Evolutionary conservation across 2,797 vertebrate genomes (phyloP), one percentile per base, ranked within the genome.

Genomic region (Gallinago solitaria): DNA sequence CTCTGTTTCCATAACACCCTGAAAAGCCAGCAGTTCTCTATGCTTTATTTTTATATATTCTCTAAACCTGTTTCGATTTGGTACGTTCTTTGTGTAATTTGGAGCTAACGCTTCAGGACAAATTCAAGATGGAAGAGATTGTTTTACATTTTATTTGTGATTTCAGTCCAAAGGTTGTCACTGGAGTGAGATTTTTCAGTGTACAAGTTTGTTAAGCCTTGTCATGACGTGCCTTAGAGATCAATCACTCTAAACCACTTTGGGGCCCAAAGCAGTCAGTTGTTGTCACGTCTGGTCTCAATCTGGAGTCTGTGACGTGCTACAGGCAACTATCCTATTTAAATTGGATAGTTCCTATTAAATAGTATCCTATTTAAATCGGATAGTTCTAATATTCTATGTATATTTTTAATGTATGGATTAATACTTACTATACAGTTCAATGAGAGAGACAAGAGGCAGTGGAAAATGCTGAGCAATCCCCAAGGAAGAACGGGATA

Each of bases 1-100:
- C 32, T 68, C 71, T 90, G 89, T 96, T 94, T 88, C 95, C 59
- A 88, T 95, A 95, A 93, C 95, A 94, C 93, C 94, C 65, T 84
- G 74, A 61, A 89, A 84, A 82, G 32, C 48, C 73, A 91, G 28
- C 64, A 85, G 71, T 70, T 86, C 45, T 64, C 28, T 59, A 60
- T 30, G 43, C 56, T 88, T 88, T 85, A 85, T 83, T 89, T 91
- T 77, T 35, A 47, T 65, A 28, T 50, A 53, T 77, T 74, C 39
- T 76, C 54, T 70, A 82, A 89, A 79, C 8, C 23, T 41, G 18
- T 47, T 82, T 79, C 86, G 70, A 54, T 74, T 83, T 80, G 25
- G 3, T 87, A 54, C 19, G 18, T 81, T 83, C 63, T 74, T 63
- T 84, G 33, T 80, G 65, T 19, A 82, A 85, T 80, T 85, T 87